Base-by-base conservation (phyloP, 2,888 invertebrate genomes). In the Erebia ligea region DNA sequence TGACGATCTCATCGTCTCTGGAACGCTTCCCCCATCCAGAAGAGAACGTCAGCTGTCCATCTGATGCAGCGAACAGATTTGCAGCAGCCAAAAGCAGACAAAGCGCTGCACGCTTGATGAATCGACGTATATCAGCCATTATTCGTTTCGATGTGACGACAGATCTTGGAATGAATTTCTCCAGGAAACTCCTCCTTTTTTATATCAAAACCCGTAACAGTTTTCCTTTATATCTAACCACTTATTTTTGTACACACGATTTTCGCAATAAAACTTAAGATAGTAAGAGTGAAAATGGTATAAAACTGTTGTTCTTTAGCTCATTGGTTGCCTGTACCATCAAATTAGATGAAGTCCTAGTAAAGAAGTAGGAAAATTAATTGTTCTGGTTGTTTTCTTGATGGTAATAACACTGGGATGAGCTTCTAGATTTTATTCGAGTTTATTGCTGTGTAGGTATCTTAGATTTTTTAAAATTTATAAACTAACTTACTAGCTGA, bases 11-110 rank as follows among this genome's bases (percentile, higher is more conserved):
- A 13, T 80, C 76, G 70, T 77, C 52, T 78, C 67, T 50, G 75
- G 87, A 82, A 19, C 93, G 83, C 79, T 94, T 94, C 2, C 94
- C 94, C 95, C 95, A 95, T 4, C 90, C 91, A 1, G 94, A 92
- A 50, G 94, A 94, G 79, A 95, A 95, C 10, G 94, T 95, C 57
- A 95, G 84, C 80, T 95, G 95, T 0, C 90, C 94, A n/a, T 88
- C 84, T 0, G 86, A 71, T 78, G 76, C 70, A 84, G 69, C 64
- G 79, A 74, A 19, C 78, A 70, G 62, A 78, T 78, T 73, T 81
- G 86, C 79, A 76, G 81, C 86, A 83, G 75, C 76, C 40, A 80
- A 70, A 6, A 77, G 56, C 9, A 80, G 59, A 34, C 73, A 77
- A n/a, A 78, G 40, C 1, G 73, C 75, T 2, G 71, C 72, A 11